Evolutionary conservation across 2,797 vertebrate species (phyloP), one percentile per base, ranked within the genome.

Genomic region (Melanotaenia nigrans): DNA sequence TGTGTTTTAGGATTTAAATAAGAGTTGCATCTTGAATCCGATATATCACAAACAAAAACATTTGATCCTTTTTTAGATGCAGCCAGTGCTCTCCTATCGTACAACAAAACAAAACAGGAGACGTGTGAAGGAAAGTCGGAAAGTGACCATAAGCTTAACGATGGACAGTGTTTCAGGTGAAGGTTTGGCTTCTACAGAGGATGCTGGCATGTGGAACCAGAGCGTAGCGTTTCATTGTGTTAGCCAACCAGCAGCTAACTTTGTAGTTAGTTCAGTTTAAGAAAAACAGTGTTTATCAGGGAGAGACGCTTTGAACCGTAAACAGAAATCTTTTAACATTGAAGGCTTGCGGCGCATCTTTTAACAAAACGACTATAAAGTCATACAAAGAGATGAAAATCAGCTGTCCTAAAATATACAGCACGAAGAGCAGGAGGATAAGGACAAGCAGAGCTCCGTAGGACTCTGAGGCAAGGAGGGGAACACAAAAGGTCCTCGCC

Each of bases 221-320:
- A 68, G 35, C 14, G 65, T 68, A 79, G 77, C 30, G 22, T 75
- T 58, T 74, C 56, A 45, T 80, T 49, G 88, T 92, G 95, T 95
- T 95, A 92, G 95, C 96, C 90, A 92, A 91, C 96, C 96, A 95
- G 97, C 97, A 89, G 96, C 96, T 81, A 95, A 96, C 96, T 86
- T 88, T 91, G 76, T 25, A 70, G 74, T 25, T 32, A 30, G 36
- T 73, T 85, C 58, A 74, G 71, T 80, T 71, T 55, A 62, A 69
- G 71, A 70, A 73, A 10, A 59, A 33, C 75, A 65, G 69, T 72
- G 54, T 68, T 61, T 12, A 61, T 55, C 40, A 5, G 65, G 72
- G 49, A 0, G 2, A 53, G 32, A 75, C 4, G 47, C 40, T 68
- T 62, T 51, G 25, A 25, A 25, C 25, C 25, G 25, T 25, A 25